Percentiles rank a stretch among this genome's conserved stretches.
Conservation (phyloP, 2,888 invertebrate genomes). For the Protophormia terraenovae region DNA sequence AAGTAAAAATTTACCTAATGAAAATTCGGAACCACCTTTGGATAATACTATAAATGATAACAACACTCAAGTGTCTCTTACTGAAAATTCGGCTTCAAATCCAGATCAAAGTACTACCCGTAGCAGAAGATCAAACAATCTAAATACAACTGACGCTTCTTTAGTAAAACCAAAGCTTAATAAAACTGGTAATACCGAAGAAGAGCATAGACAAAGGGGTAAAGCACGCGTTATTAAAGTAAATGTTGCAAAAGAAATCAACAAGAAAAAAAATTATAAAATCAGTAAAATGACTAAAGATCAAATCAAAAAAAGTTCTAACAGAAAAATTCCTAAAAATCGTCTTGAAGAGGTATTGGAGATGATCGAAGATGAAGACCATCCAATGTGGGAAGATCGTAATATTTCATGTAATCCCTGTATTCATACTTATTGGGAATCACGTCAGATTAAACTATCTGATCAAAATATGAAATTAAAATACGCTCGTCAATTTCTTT, state of each 20-base stretch:
- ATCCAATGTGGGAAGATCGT: slow-evolving; percentile 71
- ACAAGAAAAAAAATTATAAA: neutral
- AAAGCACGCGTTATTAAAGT: neutral
- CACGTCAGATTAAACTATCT: neutral
- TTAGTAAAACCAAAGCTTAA: neutral
- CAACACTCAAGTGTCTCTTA: no score
- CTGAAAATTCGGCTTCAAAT: neutral
- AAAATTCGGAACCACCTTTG: neutral
- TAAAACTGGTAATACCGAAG: neutral
- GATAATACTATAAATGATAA: neutral
- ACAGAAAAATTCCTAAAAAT: slow-evolving; percentile 68
- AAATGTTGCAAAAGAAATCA: slow-evolving; percentile 3
- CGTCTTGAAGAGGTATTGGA: slow-evolving; percentile 68
- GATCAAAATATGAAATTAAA: slow-evolving; percentile 65
- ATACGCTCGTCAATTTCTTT: slow-evolving; percentile 70
- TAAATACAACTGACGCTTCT: neutral
- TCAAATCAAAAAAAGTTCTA: neutral
- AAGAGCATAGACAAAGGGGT: neutral
- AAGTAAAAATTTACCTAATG: neutral
- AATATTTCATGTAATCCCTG: slow-evolving; percentile 70
- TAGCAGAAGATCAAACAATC: neutral
- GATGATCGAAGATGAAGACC: slow-evolving; percentile 67
- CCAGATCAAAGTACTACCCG: neutral
- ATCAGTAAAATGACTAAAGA: slow-evolving; percentile 20
- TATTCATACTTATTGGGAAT: slow-evolving; percentile 51